Base-by-base conservation (phyloP, 2,113 vertebrate species). In the Scalopus aquaticus region DNA sequence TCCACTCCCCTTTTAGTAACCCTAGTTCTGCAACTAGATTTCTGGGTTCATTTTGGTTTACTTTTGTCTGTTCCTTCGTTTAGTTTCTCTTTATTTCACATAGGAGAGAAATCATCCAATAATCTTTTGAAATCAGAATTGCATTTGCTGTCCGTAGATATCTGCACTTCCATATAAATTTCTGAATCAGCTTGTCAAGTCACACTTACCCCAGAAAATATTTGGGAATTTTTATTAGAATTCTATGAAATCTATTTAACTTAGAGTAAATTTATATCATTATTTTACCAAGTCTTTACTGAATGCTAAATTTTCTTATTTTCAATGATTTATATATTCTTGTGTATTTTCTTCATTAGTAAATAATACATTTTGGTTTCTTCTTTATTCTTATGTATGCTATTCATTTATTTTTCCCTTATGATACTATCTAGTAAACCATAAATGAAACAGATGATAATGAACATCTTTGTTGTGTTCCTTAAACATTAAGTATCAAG, bases 341-440 rank as follows among this genome's bases (percentile, higher is more conserved):
- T 90, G 44, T 79, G 26, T 22, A 35, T 76, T 95, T 94, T 88
- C 56, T 83, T 83, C 16, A 74, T 7, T 90, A 24, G 19, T 74
- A n/a, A 94, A 60, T 81, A 76, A 35, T 11, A 77, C 0, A 4
- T 20, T 64, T 83, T 88, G 87, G 5, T 67, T 86, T 91, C 54
- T 88, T 76, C 35, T 82, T 65, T 86, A 44, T 58, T 15, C 9
- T 17, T 74, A 87, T 90, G 60, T 70, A 62, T 49, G 49, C 0
- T 4, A 73, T 20, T 64, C 22, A 15, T 90, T 94, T 80, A 10
- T 70, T 85, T 79, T 58, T 92, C 3, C 5, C 46, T 70, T 35
- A 62, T 73, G 64, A 60, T 49, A 22, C 19, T 73, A 86, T 19
- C 20, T 28, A 42, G 20, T 37, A 78, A 84, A 62, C 79, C 5